A percentile compares a stretch with the other conserved stretches of the same genome.
Conservation (phyloP, 2,888 invertebrate genomes). For the Alloplasta piceator region DNA sequence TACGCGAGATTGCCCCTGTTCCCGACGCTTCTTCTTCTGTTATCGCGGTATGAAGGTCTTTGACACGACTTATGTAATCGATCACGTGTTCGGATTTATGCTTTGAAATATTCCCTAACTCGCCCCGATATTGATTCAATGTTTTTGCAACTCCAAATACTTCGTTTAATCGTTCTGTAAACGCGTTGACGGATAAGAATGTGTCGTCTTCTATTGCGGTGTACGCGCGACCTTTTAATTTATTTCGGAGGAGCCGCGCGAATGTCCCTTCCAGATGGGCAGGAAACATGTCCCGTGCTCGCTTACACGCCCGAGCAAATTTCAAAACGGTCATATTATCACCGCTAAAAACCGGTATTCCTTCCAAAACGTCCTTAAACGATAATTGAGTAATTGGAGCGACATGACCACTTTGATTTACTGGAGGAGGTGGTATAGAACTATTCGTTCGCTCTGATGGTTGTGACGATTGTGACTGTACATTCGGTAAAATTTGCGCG, state of each 20-base stretch:
- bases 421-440: too few species aligned
- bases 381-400: too few species aligned
- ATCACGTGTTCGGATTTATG: slow-evolving; percentile 30
- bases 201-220: slow-evolving; percentile 38
- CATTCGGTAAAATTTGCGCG: not conserved
- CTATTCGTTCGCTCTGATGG: too few species aligned
- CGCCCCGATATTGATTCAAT: slow-evolving; percentile 28
- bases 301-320: slow-evolving; percentile 40
- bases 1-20: not conserved
- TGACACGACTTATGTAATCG: slow-evolving; percentile 45
- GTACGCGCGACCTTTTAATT: slow-evolving; percentile 38
- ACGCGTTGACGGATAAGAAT: not conserved
- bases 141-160: slow-evolving; percentile 24
- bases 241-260: slow-evolving; percentile 15
- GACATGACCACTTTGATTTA: too few species aligned
- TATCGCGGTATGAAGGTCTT: slow-evolving; percentile 24
- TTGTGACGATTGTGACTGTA: too few species aligned
- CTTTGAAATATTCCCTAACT: slow-evolving; percentile 28
- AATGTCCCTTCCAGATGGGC: not conserved
- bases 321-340: slow-evolving; percentile 6
- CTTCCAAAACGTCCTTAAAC: slow-evolving; percentile 22
- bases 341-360: slow-evolving; percentile 34
- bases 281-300: not conserved
- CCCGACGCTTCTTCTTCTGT: not conserved
- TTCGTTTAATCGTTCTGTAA: not conserved